phyloP scores from a whole-genome alignment of 2,888 invertebrate species.

The Papilio protenor region DNA sequence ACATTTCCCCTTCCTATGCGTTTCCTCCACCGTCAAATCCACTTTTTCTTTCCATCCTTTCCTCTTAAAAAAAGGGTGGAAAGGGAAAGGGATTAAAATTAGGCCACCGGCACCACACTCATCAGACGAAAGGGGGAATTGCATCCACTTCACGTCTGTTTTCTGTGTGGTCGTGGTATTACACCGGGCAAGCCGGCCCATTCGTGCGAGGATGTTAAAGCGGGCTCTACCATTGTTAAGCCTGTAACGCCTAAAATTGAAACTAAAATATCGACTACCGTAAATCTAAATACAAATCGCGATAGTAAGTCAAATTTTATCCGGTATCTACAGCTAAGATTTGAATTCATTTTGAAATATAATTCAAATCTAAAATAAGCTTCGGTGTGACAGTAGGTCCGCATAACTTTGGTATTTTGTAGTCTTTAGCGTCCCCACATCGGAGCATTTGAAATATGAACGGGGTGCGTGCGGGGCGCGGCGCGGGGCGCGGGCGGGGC shows the following conservation, averaged over 20 bases:
- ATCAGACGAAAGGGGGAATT: too few species aligned
- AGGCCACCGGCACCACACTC: too few species aligned
- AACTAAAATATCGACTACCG: background rate
- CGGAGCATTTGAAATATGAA: constrained; percentile 80
- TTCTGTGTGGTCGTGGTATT: too few species aligned
- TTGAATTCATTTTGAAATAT: background rate
- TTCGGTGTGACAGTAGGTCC: constrained; percentile 60
- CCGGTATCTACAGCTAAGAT: background rate
- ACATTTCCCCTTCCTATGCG: too few species aligned
- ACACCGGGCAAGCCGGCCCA: too few species aligned
- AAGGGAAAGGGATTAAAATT: too few species aligned
- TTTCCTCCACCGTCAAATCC: too few species aligned
- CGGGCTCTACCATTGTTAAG: too few species aligned
- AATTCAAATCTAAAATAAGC: constrained; percentile 45
- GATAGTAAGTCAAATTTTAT: background rate
- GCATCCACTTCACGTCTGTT: too few species aligned
- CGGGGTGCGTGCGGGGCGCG: constrained; percentile 63
- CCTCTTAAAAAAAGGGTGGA: too few species aligned
- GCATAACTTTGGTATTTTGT: constrained; percentile 71
- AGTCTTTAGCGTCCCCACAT: constrained; percentile 76
- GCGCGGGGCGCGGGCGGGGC: constrained; percentile 47
- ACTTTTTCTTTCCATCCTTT: too few species aligned
- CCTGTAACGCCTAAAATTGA: background rate
- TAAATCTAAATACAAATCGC: background rate
- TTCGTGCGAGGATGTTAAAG: too few species aligned